These are phyloP conservation scores for Embiotoca jacksoni DNA, from an alignment of 2,113 vertebrate species.

Conservation along the genomic window DNA sequence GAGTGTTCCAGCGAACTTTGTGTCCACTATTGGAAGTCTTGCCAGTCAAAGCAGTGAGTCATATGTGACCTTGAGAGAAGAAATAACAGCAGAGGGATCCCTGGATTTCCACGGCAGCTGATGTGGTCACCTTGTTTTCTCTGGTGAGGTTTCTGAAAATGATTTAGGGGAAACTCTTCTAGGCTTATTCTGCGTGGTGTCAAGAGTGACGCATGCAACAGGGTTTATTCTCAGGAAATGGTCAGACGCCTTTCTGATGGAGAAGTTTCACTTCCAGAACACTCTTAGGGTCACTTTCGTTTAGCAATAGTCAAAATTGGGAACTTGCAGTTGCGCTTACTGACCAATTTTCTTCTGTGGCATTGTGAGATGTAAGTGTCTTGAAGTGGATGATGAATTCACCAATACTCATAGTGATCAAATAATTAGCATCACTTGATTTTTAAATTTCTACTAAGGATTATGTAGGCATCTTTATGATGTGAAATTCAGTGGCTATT, in stretches of 20 bases:
- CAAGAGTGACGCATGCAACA: constrained; percentile 55
- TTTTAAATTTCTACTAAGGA: too few species aligned
- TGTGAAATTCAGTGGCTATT: too few species aligned
- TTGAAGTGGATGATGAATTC: too few species aligned
- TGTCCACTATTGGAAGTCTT: constrained; percentile 54
- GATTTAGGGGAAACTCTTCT: constrained; percentile 77
- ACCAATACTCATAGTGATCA: too few species aligned
- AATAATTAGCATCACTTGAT: too few species aligned
- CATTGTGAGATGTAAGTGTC: too few species aligned
- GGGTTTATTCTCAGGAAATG: constrained; percentile 40
- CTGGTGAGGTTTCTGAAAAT: constrained; percentile 76
- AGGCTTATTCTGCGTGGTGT: constrained; percentile 51
- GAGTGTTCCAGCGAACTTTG: constrained; percentile 49
- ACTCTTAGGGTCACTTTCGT: neutral
- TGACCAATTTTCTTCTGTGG: neutral
- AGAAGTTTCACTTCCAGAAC: constrained; percentile 23
- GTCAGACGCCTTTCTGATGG: constrained; percentile 25
- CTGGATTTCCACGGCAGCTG: constrained; percentile 76
- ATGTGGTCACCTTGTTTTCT: constrained; percentile 79
- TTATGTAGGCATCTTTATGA: too few species aligned
- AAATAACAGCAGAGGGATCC: constrained; percentile 79
- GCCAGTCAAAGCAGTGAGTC: constrained; percentile 80
- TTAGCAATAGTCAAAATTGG: neutral
- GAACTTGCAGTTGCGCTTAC: neutral
- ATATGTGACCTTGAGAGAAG: constrained; percentile 75